phyloP scores from a whole-genome alignment of 2,888 invertebrate genomes.

The Tupiocoris notatus region DNA sequence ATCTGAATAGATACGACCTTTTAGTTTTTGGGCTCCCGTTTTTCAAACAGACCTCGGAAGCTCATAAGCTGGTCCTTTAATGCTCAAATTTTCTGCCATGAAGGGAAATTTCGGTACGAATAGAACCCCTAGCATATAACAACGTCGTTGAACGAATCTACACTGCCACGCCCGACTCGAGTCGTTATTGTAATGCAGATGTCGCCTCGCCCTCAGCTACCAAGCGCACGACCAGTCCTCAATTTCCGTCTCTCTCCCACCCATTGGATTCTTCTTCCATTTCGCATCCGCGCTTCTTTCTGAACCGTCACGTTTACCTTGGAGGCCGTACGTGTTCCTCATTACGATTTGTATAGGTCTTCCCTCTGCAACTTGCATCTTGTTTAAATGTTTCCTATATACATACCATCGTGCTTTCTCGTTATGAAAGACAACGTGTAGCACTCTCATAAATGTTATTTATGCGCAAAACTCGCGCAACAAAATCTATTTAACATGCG shows the following conservation, averaged over 20 bases:
- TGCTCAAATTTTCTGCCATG: too few species aligned
- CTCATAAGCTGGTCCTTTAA: too few species aligned
- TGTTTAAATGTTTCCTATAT: not conserved
- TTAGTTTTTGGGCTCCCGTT: too few species aligned
- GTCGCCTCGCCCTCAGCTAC: not conserved
- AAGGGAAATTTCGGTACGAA: not conserved
- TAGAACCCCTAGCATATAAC: not conserved
- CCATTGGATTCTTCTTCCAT: not conserved
- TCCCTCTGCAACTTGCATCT: not conserved
- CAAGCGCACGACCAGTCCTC: not conserved
- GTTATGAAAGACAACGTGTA: not conserved
- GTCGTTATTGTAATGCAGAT: slow-evolving; percentile 32
- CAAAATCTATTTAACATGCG: not conserved
- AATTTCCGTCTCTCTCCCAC: not conserved
- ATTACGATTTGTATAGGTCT: not conserved
- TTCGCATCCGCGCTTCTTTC: not conserved
- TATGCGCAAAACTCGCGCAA: not conserved
- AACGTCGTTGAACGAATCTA: not conserved
- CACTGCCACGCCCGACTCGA: not conserved
- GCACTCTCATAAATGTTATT: not conserved
- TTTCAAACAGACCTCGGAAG: too few species aligned
- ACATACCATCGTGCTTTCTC: not conserved
- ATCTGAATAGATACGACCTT: too few species aligned
- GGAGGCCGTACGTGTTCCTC: not conserved
- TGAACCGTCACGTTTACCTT: not conserved